These are phyloP conservation scores for Hetaerina titia DNA, from an alignment of 2,888 invertebrate species.

Conservation along the genomic window DNA sequence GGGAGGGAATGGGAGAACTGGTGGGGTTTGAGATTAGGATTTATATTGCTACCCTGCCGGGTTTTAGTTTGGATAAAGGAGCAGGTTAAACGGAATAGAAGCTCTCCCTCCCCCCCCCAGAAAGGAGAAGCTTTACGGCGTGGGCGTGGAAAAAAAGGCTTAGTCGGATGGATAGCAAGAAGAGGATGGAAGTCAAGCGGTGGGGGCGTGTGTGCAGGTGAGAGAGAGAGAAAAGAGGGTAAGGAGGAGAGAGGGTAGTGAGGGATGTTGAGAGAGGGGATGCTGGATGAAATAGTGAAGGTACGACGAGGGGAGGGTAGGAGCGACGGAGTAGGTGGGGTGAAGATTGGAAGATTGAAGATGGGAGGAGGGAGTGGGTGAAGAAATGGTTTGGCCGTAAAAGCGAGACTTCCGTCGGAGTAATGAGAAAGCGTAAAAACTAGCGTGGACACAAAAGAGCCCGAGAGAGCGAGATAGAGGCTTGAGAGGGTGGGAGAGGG, in stretches of 20 bases:
- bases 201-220: background rate
- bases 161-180: background rate
- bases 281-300: background rate
- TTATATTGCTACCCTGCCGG: background rate
- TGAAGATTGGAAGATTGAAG: too few relatives aligned
- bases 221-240: background rate
- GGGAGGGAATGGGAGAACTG: background rate
- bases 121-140: background rate
- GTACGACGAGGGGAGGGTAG: background rate
- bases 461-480: background rate
- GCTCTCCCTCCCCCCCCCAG: background rate
- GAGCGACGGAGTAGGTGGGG: background rate
- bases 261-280: background rate
- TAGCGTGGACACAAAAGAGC: background rate
- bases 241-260: background rate
- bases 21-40: background rate
- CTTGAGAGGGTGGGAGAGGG: background rate
- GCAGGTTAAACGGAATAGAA: conserved; percentile 23
- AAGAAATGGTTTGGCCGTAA: conserved; percentile 13
- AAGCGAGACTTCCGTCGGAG: conserved; percentile 10
- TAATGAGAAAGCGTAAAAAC: conserved; percentile 21
- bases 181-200: background rate
- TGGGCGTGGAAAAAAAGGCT: background rate
- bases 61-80: conserved; percentile 29
- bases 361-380: background rate